Conservation (phyloP, 2,113 vertebrate genomes). For the Eulemur macaco region DNA sequence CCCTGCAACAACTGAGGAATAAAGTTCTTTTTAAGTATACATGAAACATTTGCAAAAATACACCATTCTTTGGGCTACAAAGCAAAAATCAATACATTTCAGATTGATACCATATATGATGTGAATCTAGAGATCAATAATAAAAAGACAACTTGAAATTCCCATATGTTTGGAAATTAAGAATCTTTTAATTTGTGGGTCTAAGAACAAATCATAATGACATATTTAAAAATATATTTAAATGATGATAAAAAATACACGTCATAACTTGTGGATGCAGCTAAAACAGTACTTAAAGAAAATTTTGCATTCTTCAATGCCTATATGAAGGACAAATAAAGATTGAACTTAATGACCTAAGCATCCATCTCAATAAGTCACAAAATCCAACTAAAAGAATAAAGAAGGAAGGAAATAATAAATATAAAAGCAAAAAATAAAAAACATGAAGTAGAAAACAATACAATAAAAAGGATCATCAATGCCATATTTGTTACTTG, state of each 20-base stretch:
- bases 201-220: not conserved
- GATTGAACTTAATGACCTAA: not conserved
- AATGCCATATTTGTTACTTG: not conserved
- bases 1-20: not conserved
- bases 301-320: not conserved
- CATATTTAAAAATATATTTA: not conserved
- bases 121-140: not conserved
- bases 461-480: not conserved
- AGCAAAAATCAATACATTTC: not conserved
- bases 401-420: not conserved
- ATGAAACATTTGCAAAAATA: not conserved
- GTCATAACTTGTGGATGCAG: not conserved
- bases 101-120: not conserved
- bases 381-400: not conserved
- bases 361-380: not conserved
- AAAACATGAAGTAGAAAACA: not conserved
- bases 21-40: not conserved
- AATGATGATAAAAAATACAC: not conserved
- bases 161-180: not conserved
- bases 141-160: not conserved
- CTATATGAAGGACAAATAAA: not conserved
- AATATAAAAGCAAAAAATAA: not conserved
- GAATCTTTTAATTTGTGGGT: not conserved
- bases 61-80: not conserved
- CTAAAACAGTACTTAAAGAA: not conserved